Conservation (phyloP, 1,140 invertebrate genomes). For the Caenorhabditis remanei region DNA sequence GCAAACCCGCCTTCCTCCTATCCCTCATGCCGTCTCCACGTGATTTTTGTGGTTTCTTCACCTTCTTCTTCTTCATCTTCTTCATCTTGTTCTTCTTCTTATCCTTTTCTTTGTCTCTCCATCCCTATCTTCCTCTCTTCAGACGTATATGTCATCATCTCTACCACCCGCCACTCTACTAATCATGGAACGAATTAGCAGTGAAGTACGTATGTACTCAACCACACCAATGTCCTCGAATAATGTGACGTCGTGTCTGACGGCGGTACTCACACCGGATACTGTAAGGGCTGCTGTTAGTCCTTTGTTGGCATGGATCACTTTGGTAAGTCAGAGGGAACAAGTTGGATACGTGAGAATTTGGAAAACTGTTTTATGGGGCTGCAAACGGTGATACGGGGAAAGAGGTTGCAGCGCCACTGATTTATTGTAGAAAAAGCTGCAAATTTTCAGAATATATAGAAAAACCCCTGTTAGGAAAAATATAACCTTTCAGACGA, state of each 20-base stretch:
- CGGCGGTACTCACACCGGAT: not conserved
- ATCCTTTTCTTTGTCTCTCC: not conserved
- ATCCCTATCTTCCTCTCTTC: not conserved
- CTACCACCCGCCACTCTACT: not conserved
- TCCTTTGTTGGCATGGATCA: conserved; percentile 7
- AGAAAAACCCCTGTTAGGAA: no score
- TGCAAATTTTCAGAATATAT: no score
- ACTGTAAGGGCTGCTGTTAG: not conserved
- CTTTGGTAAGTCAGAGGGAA: not conserved
- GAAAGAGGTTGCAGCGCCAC: no score
- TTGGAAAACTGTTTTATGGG: not conserved
- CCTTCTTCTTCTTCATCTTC: conserved; percentile 7
- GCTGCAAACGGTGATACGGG: not conserved
- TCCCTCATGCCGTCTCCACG: conserved; percentile 24
- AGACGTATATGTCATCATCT: conserved; percentile 40
- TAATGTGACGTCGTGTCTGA: not conserved
- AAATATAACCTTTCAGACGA: no score
- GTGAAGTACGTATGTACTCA: conserved; percentile 18
- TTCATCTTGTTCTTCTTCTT: conserved; percentile 17
- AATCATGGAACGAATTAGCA: conserved; percentile 50
- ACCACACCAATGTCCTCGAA: not conserved
- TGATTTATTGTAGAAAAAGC: no score
- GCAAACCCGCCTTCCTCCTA: no score
- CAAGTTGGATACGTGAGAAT: not conserved
- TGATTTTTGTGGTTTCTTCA: not conserved